Conservation (phyloP, 2,113 vertebrate species). For the Chlamydotis undulata region DNA sequence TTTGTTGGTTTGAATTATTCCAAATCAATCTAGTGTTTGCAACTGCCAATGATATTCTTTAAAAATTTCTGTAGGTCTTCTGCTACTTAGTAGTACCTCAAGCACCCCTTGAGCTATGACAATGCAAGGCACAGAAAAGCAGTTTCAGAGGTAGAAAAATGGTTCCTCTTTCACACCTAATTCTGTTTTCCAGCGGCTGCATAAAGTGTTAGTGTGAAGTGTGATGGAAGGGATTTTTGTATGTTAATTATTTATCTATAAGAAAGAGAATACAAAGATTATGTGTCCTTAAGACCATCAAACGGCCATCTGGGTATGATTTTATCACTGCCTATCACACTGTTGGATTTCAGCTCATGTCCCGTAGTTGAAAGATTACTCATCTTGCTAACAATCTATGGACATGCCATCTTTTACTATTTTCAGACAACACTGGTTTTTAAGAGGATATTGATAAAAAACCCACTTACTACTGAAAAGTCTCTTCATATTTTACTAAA, state of each 20-base stretch:
- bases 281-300: not conserved
- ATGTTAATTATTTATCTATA: not conserved
- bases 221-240: not conserved
- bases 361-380: not conserved
- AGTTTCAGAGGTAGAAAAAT: not conserved
- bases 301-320: not conserved
- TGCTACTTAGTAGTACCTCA: not conserved
- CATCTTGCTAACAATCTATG: not conserved
- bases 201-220: not conserved
- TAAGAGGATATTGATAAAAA: not conserved
- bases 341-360: not conserved
- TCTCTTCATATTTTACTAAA: not conserved
- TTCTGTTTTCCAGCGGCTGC: not conserved
- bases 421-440: not conserved
- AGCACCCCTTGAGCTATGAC: not conserved
- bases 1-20: not conserved
- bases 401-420: not conserved
- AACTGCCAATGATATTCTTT: not conserved
- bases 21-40: not conserved
- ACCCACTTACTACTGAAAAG: not conserved
- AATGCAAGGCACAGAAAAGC: not conserved
- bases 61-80: not conserved
- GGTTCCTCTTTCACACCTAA: not conserved
- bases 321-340: not conserved
- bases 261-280: not conserved